Conservation (phyloP, 2,888 invertebrate species). For the Meloe dianella region DNA sequence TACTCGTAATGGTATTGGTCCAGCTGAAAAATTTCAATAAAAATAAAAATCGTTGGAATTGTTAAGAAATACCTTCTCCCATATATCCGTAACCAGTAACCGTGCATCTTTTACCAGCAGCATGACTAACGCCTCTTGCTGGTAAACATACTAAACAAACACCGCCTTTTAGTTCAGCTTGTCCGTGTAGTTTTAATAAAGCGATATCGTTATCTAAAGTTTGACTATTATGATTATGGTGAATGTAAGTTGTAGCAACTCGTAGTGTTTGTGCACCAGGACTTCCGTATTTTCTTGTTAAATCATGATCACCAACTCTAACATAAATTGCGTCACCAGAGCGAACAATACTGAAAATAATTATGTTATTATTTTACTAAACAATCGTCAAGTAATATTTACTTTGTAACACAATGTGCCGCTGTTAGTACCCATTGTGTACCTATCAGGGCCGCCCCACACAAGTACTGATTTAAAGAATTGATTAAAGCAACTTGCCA, state of each 20-base stretch:
- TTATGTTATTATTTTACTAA: slow-evolving; percentile 22
- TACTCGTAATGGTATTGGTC: slow-evolving; percentile 87
- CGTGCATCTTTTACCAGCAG: slow-evolving; percentile 89
- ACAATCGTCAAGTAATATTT: slow-evolving; percentile 13
- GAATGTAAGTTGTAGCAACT: slow-evolving; percentile 92
- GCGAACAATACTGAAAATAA: slow-evolving; percentile 77
- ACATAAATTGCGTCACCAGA: slow-evolving; percentile 94
- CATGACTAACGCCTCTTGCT: slow-evolving; percentile 85
- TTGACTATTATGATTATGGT: slow-evolving; percentile 94
- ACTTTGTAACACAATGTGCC: slow-evolving; percentile 94
- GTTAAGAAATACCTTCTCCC: slow-evolving; percentile 77
- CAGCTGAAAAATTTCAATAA: slow-evolving; percentile 64
- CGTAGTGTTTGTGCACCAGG: slow-evolving; percentile 89
- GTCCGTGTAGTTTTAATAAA: slow-evolving; percentile 84
- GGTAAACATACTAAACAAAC: slow-evolving; percentile 87
- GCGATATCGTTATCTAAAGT: slow-evolving; percentile 95
- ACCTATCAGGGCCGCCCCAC: slow-evolving; percentile 91
- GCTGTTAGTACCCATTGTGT: slow-evolving; percentile 95
- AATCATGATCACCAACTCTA: slow-evolving; percentile 89
- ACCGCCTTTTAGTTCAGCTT: slow-evolving; percentile 86
- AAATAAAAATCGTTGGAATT: slow-evolving; percentile 8
- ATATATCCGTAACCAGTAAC: slow-evolving; percentile 95
- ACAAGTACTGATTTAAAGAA: slow-evolving; percentile 90
- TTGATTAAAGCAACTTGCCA: slow-evolving; percentile 95
- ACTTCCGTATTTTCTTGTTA: slow-evolving; percentile 88